Evolutionary conservation across 2,888 invertebrate genomes (phyloP).

Genomic region (Yponomeuta cagnagella): DNA sequence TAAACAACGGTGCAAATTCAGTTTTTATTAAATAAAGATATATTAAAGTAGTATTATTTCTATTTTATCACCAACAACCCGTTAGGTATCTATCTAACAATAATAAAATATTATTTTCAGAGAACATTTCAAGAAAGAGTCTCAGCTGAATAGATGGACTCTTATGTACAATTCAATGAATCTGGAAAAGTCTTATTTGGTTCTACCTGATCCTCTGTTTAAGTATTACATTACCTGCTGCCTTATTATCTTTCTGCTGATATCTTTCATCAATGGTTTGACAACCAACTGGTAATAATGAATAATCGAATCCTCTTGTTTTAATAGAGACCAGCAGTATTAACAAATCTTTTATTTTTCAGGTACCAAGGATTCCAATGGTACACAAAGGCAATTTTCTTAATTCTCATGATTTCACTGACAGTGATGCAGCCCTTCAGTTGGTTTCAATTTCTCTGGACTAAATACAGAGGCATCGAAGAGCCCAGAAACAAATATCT

Average conservation of each 20-base stretch:
- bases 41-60: too few relatives aligned
- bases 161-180: constrained; percentile 64
- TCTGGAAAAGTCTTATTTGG: constrained; percentile 83
- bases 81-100: not conserved
- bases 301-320: too few relatives aligned
- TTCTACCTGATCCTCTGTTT: constrained; percentile 87
- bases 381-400: constrained; percentile 47
- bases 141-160: constrained; percentile 72
- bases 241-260: constrained; percentile 48
- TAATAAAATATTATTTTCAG: constrained; percentile 56
- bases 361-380: constrained; percentile 27
- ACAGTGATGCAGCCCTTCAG: constrained; percentile 79
- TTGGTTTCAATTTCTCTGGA: constrained; percentile 86
- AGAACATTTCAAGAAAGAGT: constrained; percentile 79
- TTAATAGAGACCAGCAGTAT: too few relatives aligned
- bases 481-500: constrained; percentile 73
- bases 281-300: constrained; percentile 58
- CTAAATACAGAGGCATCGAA: constrained; percentile 60
- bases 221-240: constrained; percentile 81
- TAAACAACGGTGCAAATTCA: too few relatives aligned
- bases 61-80: too few relatives aligned
- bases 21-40: too few relatives aligned
- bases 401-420: constrained; percentile 36
- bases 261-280: constrained; percentile 51
- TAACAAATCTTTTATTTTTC: not conserved